Evolutionary conservation across 2,113 vertebrate genomes (phyloP), one percentile per base, ranked within the genome.

Genomic region (Benitochromis conjunctus): DNA sequence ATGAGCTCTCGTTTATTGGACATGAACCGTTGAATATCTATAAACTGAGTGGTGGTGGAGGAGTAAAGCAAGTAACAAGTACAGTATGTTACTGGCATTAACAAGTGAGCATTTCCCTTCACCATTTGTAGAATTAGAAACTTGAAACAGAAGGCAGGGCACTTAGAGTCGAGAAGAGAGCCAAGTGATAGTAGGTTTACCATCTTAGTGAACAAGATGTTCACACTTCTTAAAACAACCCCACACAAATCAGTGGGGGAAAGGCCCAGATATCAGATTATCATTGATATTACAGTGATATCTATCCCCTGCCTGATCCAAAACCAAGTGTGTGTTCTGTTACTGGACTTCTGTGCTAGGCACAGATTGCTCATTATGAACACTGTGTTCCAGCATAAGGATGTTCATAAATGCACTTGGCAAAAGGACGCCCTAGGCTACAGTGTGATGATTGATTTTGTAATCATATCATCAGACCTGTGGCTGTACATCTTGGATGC

Each of bases 31-130:
- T 16, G 2, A 54, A 43, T 77, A 21, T 86, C 48, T 51, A 31
- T 71, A 81, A 79, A 84, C 13, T 66, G 48, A 81, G 66, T 62
- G 57, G 38, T 19, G 13, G 18, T 55, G 82, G 71, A 26, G 21
- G 41, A 84, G 56, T 82, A 38, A 85, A 76, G 80, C 13, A 66
- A 83, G 43, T 83, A 76, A 77, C 13, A 66, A 83, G 43, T 83
- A 66, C 74, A 83, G 56, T 76, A 21, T 66, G 82, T 64, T 43
- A 55, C 77, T 86, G 86, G 81, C 64, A 83, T 83, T 82, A 74
- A 54, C 21, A 46, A 85, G 26, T 38, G 83, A 88, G 79, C 54
- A 85, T 69, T 26, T 78, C 62, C n/a, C 64, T 57, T 79, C 79
- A 41, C 66, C 62, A 78, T 83, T 81, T 88, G 31, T 60, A 21